Evolutionary conservation across 2,113 vertebrate genomes (phyloP).

Genomic region (Colaptes auratus): DNA sequence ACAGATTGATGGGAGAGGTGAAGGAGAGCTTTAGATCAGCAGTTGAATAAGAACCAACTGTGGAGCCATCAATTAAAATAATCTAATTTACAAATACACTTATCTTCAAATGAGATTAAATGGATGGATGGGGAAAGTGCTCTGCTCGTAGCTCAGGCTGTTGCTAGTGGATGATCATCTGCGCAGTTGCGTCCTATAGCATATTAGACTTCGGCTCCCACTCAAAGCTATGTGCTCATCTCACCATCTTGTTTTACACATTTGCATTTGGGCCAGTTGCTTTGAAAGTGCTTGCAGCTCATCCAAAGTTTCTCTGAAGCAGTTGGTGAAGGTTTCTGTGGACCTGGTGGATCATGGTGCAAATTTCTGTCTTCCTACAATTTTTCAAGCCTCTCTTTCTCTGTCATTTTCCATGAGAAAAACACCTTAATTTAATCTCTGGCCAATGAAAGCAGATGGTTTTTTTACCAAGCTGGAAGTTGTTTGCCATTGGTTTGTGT

Average conservation of each 20-base stretch:
- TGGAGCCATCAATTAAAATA: slow-evolving; percentile 47
- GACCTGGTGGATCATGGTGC: accelerated
- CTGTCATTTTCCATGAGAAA: background rate
- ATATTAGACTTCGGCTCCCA: background rate
- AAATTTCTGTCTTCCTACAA: background rate
- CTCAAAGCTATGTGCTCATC: accelerated
- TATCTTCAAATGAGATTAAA: slow-evolving; percentile 20
- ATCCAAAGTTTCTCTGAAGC: background rate
- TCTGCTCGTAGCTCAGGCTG: background rate
- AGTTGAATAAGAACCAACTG: background rate
- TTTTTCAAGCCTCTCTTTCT: background rate
- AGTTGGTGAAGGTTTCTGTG: background rate
- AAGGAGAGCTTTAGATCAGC: background rate
- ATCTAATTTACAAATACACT: background rate
- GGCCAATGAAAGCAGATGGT: background rate
- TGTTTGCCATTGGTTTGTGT: background rate
- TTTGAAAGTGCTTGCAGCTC: background rate
- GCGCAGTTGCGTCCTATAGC: accelerated
- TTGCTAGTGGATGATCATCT: background rate
- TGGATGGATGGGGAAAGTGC: background rate
- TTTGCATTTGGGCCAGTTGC: background rate
- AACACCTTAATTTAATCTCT: background rate
- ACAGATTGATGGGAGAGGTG: background rate
- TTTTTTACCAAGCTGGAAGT: background rate
- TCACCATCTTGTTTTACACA: accelerated